A percentile compares a stretch with the other conserved stretches of the same genome.
These are phyloP conservation scores for Drosophila varians DNA, from an alignment of 1,140 invertebrate species.

Conservation along the genomic window DNA sequence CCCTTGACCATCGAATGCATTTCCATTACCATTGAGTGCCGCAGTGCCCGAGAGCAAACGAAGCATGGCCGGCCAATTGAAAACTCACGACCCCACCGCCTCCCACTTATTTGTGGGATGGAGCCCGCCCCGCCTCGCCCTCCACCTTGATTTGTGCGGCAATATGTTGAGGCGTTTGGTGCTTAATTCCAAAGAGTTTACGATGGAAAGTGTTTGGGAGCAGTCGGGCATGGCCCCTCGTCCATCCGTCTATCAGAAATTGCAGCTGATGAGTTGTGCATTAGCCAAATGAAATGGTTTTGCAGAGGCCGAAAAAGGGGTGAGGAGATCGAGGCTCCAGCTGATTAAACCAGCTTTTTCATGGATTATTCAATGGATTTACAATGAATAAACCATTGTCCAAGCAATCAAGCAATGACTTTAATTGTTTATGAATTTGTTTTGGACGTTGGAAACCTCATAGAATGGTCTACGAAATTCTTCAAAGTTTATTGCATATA, in stretches of 20 bases:
- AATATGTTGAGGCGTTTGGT: conserved; percentile 26
- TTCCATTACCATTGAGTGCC: conserved; percentile 17
- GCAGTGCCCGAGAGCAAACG: conserved; percentile 10
- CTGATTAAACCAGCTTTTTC: too few species aligned
- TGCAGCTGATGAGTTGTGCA: conserved; percentile 34
- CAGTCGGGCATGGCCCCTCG: conserved; percentile 24
- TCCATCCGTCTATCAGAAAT: conserved; percentile 18
- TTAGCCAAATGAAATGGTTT: conserved; percentile 42
- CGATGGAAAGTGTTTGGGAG: conserved; percentile 50
- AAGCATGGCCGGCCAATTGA: conserved; percentile 40
- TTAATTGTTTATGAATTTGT: conserved; percentile 10
- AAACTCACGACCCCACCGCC: conserved; percentile 20
- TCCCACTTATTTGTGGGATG: neutral
- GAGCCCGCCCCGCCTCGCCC: neutral
- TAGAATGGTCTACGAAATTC: too few species aligned
- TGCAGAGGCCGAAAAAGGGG: neutral
- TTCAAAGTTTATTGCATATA: conserved; percentile 7
- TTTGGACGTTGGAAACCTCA: too few species aligned
- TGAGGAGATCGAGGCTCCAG: too few species aligned
- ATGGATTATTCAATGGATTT: neutral
- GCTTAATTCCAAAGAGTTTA: conserved; percentile 46
- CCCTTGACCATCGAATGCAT: conserved; percentile 5
- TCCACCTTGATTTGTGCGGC: conserved; percentile 41
- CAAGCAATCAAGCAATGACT: neutral
- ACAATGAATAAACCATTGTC: neutral